Evolutionary conservation across 1,140 invertebrate genomes (phyloP).

Genomic region (Dreissena rostriformis): DNA sequence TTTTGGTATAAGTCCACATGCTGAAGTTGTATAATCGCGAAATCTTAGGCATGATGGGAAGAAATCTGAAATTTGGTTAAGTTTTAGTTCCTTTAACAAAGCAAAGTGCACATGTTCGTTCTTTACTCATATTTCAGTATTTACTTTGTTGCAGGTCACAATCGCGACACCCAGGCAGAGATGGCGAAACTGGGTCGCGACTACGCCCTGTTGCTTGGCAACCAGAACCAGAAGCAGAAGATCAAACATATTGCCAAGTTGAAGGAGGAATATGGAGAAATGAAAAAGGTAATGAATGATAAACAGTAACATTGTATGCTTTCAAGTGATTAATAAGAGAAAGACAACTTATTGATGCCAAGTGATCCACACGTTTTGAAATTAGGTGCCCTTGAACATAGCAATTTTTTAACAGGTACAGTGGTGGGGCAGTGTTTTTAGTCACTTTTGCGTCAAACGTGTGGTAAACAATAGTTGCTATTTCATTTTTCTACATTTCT

Average conservation of each 20-base stretch:
- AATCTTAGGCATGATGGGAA: no score
- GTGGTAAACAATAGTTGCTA: no score
- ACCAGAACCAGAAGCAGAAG: conserved; percentile 87
- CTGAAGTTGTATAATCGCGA: not conserved
- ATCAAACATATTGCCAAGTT: conserved; percentile 86
- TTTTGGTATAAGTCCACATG: not conserved
- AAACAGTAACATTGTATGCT: no score
- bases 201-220: conserved; percentile 85
- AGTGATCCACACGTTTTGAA: no score
- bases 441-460: no score
- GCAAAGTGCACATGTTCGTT: not conserved
- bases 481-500: no score
- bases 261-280: conserved; percentile 83
- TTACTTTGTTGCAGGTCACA: conserved; percentile 58
- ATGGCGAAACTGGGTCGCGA: conserved; percentile 84
- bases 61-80: no score
- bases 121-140: not conserved
- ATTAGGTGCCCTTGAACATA: no score
- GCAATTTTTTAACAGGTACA: no score
- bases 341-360: no score
- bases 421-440: no score
- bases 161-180: conserved; percentile 78
- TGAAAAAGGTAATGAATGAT: conserved; percentile 82
- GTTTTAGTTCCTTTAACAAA: not conserved
- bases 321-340: no score